A percentile compares a stretch with the other conserved stretches of the same genome.
Evolutionary conservation across 2,797 vertebrate species (phyloP).

Genomic region (Pagetopsis macropterus): DNA sequence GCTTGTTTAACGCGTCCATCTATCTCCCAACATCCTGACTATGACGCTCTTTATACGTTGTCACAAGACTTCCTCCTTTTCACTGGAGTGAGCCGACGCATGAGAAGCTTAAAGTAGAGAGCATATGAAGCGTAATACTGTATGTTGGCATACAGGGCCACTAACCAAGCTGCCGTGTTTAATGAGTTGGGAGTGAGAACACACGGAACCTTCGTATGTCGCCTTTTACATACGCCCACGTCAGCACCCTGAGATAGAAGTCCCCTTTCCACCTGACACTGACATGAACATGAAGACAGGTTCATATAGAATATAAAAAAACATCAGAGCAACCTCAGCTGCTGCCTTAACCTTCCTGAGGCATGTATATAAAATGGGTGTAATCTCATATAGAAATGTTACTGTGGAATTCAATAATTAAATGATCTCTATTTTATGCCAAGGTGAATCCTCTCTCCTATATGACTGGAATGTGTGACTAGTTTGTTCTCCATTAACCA

Average conservation of each 20-base stretch:
- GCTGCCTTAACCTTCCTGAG: background rate
- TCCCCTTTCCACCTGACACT: background rate
- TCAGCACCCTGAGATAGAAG: background rate
- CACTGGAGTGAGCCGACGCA: no score
- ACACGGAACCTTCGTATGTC: background rate
- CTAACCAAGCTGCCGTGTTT: no score
- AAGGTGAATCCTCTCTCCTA: constrained; percentile 13
- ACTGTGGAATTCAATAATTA: background rate
- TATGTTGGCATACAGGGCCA: no score
- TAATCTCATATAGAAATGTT: constrained; percentile 5
- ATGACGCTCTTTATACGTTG: no score
- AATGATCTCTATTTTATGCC: constrained; percentile 22
- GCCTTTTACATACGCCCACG: background rate
- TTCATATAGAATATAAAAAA: constrained; percentile 9
- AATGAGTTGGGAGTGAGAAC: no score
- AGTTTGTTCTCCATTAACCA: no score
- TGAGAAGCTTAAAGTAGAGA: no score
- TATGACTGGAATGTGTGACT: no score
- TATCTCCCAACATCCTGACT: no score
- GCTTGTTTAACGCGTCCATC: no score
- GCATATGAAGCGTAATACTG: no score
- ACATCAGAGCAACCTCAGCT: background rate
- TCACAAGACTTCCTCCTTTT: no score
- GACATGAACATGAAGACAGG: background rate
- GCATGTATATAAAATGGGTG: background rate